A percentile compares a stretch with the other conserved stretches of the same genome.
These are phyloP conservation scores for Lepidurus packardi DNA, from an alignment of 1,140 invertebrate genomes.

Conservation along the genomic window DNA sequence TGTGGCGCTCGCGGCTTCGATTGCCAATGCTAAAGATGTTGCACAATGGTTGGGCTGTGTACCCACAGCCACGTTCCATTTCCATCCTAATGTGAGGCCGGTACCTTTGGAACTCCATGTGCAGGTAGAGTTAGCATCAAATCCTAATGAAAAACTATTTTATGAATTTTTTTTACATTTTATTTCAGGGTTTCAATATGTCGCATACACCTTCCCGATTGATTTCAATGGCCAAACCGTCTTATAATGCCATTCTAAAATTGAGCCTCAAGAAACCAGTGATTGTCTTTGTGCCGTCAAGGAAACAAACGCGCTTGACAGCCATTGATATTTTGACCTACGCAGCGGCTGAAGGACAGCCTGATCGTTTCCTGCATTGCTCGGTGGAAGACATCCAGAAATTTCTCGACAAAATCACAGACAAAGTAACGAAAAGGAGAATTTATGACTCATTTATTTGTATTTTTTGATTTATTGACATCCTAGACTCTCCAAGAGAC, in stretches of 20 bases:
- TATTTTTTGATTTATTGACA: constrained; percentile 24
- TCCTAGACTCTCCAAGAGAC: constrained; percentile 74
- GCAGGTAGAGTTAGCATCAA: constrained; percentile 48
- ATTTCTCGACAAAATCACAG: constrained; percentile 77
- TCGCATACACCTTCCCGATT: constrained; percentile 93
- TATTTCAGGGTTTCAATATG: constrained; percentile 82
- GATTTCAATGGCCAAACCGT: constrained; percentile 94
- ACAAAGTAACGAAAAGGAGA: constrained; percentile 55
- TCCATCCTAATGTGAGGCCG: constrained; percentile 94
- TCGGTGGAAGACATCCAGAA: constrained; percentile 63
- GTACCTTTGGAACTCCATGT: constrained; percentile 92
- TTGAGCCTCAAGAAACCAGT: constrained; percentile 83
- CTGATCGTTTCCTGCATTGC: constrained; percentile 81
- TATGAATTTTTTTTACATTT: constrained; percentile 28
- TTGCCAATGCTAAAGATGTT: constrained; percentile 92
- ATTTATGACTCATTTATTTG: no score
- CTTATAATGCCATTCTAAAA: constrained; percentile 88
- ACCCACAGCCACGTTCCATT: constrained; percentile 91
- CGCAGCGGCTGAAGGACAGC: constrained; percentile 77
- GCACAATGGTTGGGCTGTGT: constrained; percentile 95
- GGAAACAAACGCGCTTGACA: constrained; percentile 86
- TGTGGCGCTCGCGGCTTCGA: constrained; percentile 86
- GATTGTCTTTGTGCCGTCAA: constrained; percentile 92
- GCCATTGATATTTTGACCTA: constrained; percentile 93
- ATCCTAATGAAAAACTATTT: no score